Evolutionary conservation across 2,888 invertebrate species (phyloP).

Genomic region (Callyntrura guangdongensis): DNA sequence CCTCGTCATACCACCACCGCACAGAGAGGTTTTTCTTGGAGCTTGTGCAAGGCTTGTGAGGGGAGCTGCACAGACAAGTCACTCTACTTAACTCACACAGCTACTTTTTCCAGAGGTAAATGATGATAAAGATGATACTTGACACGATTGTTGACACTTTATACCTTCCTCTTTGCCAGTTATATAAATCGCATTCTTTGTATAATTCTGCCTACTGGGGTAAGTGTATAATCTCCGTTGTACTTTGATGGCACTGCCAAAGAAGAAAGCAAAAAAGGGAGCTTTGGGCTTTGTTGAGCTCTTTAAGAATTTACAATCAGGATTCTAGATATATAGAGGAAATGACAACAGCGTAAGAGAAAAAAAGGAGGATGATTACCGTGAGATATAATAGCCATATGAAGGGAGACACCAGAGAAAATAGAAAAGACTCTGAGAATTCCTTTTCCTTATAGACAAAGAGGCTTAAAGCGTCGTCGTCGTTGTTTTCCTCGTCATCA

Average conservation of each 20-base stretch:
- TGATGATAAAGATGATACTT: constrained; percentile 78
- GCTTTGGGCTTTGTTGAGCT: constrained; percentile 22
- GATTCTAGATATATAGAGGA: not conserved
- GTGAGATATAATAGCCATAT: not conserved
- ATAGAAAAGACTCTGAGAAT: constrained; percentile 30
- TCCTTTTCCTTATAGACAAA: not conserved
- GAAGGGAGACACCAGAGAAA: not conserved
- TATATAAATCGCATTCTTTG: constrained; percentile 13
- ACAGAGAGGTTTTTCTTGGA: not conserved
- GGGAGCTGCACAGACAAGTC: constrained; percentile 40
- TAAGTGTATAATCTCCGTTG: not conserved
- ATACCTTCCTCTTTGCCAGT: constrained; percentile 46
- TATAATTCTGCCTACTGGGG: not conserved
- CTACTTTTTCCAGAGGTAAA: constrained; percentile 48
- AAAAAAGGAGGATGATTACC: not conserved
- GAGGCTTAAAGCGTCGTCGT: constrained; percentile 3
- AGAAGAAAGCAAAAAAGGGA: not conserved
- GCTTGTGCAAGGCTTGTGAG: not conserved
- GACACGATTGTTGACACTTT: constrained; percentile 77
- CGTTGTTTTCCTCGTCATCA: constrained; percentile 56
- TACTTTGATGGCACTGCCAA: not conserved
- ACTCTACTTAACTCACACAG: constrained; percentile 35
- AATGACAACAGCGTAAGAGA: constrained; percentile 5
- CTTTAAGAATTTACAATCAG: constrained; percentile 57
- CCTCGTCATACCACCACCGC: not conserved